Conservation (phyloP, 2,113 vertebrate species). For the Syngnathoides biaculeatus region DNA sequence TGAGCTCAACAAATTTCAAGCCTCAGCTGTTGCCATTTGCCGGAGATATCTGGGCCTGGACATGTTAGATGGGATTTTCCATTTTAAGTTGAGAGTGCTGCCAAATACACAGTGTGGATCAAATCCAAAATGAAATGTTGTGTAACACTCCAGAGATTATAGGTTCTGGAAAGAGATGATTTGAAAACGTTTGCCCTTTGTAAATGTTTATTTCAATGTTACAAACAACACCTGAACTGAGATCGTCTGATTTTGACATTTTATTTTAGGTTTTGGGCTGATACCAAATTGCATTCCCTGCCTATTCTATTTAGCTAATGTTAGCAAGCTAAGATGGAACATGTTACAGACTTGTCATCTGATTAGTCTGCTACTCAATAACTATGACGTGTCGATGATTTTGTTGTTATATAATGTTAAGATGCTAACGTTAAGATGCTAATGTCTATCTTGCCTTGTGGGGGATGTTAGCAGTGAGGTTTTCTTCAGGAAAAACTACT, state of each 20-base stretch:
- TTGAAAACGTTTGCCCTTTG: neutral
- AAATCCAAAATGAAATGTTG: neutral
- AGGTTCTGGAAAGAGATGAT: neutral
- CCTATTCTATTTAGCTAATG: neutral
- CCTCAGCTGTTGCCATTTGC: neutral
- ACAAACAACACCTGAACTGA: no score
- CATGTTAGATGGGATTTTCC: neutral
- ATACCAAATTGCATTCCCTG: neutral
- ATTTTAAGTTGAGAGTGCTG: neutral
- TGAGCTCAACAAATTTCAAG: neutral
- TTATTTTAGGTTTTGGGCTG: neutral
- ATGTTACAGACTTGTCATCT: neutral
- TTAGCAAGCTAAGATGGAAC: neutral
- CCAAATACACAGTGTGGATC: neutral
- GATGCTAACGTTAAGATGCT: neutral
- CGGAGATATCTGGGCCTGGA: neutral
- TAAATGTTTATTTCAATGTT: neutral
- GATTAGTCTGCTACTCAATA: neutral
- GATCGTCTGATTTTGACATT: no score
- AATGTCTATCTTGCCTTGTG: neutral
- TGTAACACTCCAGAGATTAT: neutral
- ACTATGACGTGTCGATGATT: neutral
- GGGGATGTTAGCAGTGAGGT: neutral
- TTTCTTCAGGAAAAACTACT: neutral
- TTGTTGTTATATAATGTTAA: neutral